Base-by-base conservation (phyloP, 2,888 invertebrate species). In the Dromius quadrimaculatus region DNA sequence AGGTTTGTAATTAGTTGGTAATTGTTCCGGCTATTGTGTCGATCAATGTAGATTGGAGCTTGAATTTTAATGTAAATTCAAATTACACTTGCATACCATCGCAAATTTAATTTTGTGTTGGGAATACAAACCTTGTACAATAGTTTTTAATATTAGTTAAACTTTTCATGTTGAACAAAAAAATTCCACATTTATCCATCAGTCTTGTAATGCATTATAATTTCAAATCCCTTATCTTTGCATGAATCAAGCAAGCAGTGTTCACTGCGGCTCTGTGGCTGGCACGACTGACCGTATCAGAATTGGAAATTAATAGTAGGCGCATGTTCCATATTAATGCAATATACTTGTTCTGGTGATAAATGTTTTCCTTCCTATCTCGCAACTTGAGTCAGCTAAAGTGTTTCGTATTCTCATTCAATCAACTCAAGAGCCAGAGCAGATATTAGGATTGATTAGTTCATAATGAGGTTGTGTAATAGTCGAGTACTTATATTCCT, bases 251-350 rank as follows among this genome's bases (percentile, higher is more conserved):
- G 13, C n/a, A 5, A 28, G 28, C 4, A 8, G 28, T 28, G 28
- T 23, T 23, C n/a, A n/a, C n/a, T 8, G 50, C 13, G 28, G 28
- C 50, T n/a, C 20, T 20, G 45, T n/a, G 47, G 47, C 50, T 54
- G 50, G 50, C 23, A 54, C 41, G 13, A 11, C 50, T 41, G 41
- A 61, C 61, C 36, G 32, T 61, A 61, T 61, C 61, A 61, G 61
- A 61, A 61, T 61, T 61, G 61, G 32, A 61, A 61, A 61, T 61
- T 61, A 61, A 61, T 61, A 41, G 20, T 20, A 13, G 41, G 11
- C 23, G 11, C 61, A 61, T 41, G 22, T 22, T 61, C 36, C 41
- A 61, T 61, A 61, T 38, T 61, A 61, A 61, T 61, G 61, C 61
- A 61, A 41, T 61, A 19, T 61, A 41, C 38, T 61, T 61, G 41